Conservation (phyloP, 2,113 vertebrate species). For the Pristiophorus japonicus region DNA sequence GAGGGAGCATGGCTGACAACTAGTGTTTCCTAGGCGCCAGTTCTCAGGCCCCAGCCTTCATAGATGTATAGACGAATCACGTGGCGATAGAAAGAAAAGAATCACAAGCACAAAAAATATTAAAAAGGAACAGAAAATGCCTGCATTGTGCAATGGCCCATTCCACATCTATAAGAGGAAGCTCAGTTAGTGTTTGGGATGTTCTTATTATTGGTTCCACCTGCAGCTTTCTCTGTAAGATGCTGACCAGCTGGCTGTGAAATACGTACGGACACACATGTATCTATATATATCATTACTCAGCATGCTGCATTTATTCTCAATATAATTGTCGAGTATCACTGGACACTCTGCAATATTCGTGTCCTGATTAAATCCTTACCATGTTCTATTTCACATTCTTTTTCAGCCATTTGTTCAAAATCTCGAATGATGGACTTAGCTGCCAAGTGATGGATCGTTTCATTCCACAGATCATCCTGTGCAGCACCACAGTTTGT, state of each 20-base stretch:
- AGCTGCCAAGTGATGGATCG: slow-evolving; percentile 87
- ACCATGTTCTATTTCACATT: slow-evolving; percentile 87
- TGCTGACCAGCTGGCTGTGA: neutral
- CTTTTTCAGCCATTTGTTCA: slow-evolving; percentile 75
- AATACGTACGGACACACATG: neutral
- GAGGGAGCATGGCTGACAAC: neutral
- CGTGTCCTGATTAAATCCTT: slow-evolving; percentile 40
- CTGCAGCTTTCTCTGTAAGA: neutral
- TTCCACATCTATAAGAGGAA: neutral
- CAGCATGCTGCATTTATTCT: neutral
- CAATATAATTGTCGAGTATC: neutral
- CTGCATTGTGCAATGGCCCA: neutral
- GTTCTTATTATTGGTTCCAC: neutral
- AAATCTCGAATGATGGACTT: slow-evolving; percentile 84
- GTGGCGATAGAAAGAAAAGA: neutral
- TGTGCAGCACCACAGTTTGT: slow-evolving; percentile 56
- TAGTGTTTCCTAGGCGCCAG: neutral
- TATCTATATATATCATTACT: neutral
- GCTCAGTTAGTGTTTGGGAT: neutral
- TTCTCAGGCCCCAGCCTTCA: neutral
- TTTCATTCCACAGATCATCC: slow-evolving; percentile 79
- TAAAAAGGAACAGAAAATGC: neutral
- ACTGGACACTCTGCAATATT: neutral
- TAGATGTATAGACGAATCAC: neutral
- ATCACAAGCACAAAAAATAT: neutral